A percentile compares a stretch with the other conserved stretches of the same genome.
Evolutionary conservation across 2,888 invertebrate genomes (phyloP).

Genomic region (Nebria salina): DNA sequence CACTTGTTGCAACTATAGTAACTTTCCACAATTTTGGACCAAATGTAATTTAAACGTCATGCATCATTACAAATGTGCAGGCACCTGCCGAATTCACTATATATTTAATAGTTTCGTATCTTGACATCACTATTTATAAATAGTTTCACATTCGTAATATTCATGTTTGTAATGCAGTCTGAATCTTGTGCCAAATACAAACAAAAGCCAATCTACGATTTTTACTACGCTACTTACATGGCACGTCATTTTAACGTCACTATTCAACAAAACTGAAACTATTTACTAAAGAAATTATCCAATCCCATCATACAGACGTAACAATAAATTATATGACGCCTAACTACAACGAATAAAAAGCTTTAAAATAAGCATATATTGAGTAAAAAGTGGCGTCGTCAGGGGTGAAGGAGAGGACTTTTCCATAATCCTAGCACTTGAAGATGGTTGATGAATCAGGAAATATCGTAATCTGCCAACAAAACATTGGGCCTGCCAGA

Average conservation of each 20-base stretch:
- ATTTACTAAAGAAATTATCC: too few species aligned
- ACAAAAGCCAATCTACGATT: too few species aligned
- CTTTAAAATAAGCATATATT: too few species aligned
- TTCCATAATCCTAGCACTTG: neutral
- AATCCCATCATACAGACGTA: too few species aligned
- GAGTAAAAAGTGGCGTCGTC: neutral
- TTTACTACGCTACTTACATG: too few species aligned
- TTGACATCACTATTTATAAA: neutral
- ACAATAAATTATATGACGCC: too few species aligned
- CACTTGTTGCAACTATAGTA: neutral
- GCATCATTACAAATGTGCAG: neutral
- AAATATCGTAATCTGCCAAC: neutral
- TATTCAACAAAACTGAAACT: too few species aligned
- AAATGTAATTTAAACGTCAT: neutral
- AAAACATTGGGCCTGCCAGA: neutral
- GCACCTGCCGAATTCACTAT: neutral
- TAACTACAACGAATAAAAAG: too few species aligned
- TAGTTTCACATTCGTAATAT: neutral
- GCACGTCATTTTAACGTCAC: too few species aligned
- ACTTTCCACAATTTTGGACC: neutral
- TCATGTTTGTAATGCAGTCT: neutral
- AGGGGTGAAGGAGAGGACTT: neutral
- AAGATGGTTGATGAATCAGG: conserved; percentile 1
- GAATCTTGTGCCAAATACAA: neutral
- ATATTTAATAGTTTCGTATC: neutral